phyloP scores from a whole-genome alignment of 2,888 invertebrate genomes.

The Nymphalis c-album region DNA sequence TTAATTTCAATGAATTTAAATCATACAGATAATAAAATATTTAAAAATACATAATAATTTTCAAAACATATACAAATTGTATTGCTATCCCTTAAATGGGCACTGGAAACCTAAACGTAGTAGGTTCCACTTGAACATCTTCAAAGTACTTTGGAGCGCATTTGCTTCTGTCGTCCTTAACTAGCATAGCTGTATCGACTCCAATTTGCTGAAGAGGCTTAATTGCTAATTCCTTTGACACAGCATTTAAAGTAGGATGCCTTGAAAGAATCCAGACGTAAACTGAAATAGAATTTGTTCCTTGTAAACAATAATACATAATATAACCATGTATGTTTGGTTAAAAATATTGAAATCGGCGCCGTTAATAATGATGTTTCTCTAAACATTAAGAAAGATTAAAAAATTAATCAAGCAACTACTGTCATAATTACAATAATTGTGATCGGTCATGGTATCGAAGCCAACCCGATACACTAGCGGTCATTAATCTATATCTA shows the following conservation, averaged over 20 bases:
- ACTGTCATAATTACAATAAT: background rate
- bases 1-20: no score
- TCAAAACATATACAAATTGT: background rate
- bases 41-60: background rate
- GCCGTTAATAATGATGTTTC: no score
- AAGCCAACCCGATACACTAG: no score
- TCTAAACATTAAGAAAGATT: no score
- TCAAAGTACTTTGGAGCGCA: slow-evolving; percentile 66
- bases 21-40: background rate
- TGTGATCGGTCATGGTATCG: background rate
- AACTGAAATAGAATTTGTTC: slow-evolving; percentile 51
- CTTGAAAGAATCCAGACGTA: slow-evolving; percentile 71
- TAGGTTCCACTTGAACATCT: slow-evolving; percentile 53
- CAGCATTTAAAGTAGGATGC: slow-evolving; percentile 57
- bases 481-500: no score
- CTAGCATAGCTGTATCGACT: slow-evolving; percentile 46
- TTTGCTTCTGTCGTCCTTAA: slow-evolving; percentile 54
- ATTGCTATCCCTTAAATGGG: slow-evolving; percentile 44
- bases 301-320: background rate
- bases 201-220: slow-evolving; percentile 55
- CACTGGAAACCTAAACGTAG: slow-evolving; percentile 63
- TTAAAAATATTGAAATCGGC: no score
- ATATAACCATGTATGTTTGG: no score
- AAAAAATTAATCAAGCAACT: no score
- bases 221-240: slow-evolving; percentile 60